Conservation (phyloP, 1,140 invertebrate species). For the Contarinia nasturtii region DNA sequence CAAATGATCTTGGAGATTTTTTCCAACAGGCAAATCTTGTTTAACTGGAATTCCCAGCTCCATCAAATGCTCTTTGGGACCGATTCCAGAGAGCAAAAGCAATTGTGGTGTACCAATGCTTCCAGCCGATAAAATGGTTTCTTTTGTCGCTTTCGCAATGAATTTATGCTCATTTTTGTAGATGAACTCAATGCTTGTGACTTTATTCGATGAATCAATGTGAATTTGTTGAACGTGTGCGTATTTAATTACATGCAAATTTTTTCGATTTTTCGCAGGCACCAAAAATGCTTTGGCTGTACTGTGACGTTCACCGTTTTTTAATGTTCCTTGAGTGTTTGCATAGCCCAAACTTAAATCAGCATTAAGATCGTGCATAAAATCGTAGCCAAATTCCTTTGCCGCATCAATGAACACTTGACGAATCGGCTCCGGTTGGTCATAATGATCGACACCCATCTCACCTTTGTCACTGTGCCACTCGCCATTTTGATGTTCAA, state of each 20-base stretch:
- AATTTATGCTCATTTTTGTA: conserved; percentile 35
- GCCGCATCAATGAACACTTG: conserved; percentile 5
- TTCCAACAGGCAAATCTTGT: conserved; percentile 33
- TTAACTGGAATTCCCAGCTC: conserved; percentile 28
- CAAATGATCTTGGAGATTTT: conserved; percentile 32
- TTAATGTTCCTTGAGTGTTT: conserved; percentile 31
- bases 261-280: conserved; percentile 29
- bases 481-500: conserved; percentile 2
- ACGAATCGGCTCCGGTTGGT: background rate
- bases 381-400: conserved; percentile 14
- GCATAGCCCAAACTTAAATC: conserved; percentile 18
- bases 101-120: conserved; percentile 72
- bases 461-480: background rate
- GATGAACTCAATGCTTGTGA: conserved; percentile 52
- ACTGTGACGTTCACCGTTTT: conserved; percentile 37
- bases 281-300: conserved; percentile 37
- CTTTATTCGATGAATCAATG: conserved; percentile 41
- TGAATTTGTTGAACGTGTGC: conserved; percentile 49
- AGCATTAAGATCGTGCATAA: conserved; percentile 22
- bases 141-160: conserved; percentile 46
- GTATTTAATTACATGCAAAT: conserved; percentile 51
- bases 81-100: conserved; percentile 73
- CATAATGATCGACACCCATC: background rate
- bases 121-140: conserved; percentile 71
- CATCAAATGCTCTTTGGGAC: conserved; percentile 49